Evolutionary conservation across 1,140 invertebrate species (phyloP).

Genomic region (Drosophila pachea): DNA sequence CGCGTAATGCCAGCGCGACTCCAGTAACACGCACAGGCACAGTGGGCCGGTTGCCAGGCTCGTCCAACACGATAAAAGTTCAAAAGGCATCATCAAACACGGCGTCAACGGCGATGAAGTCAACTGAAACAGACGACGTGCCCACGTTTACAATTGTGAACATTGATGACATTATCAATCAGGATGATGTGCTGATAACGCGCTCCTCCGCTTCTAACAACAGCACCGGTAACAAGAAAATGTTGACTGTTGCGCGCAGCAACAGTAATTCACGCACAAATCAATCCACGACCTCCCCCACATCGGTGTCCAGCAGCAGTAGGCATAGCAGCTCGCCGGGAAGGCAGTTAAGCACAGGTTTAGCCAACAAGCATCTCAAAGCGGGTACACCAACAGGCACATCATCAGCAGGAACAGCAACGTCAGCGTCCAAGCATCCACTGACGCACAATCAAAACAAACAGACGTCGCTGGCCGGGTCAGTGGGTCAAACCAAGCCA

Average conservation of each 20-base stretch:
- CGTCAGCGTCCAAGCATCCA: slow-evolving; percentile 19
- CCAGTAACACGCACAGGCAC: not conserved
- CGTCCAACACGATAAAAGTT: slow-evolving; percentile 8
- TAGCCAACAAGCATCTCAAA: slow-evolving; percentile 22
- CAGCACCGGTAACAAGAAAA: slow-evolving; percentile 3
- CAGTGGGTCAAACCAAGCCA: slow-evolving; percentile 48
- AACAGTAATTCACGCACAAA: slow-evolving; percentile 20
- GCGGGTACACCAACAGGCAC: slow-evolving; percentile 4
- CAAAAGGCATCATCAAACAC: slow-evolving; percentile 17
- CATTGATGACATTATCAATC: slow-evolving; percentile 77
- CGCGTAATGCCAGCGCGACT: not conserved
- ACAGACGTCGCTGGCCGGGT: slow-evolving; percentile 1
- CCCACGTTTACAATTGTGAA: slow-evolving; percentile 78
- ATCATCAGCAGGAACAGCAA: not conserved
- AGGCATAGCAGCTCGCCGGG: slow-evolving; percentile 8
- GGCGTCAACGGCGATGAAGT: not conserved
- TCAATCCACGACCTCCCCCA: slow-evolving; percentile 25
- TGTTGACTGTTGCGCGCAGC: slow-evolving; percentile 4
- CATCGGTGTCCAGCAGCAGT: slow-evolving; percentile 6
- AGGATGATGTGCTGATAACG: slow-evolving; percentile 72
- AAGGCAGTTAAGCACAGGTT: slow-evolving; percentile 4
- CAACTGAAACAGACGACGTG: slow-evolving; percentile 45
- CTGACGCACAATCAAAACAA: slow-evolving; percentile 28
- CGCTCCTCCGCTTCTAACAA: slow-evolving; percentile 31
- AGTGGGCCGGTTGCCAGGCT: not conserved